A percentile compares a stretch with the other conserved stretches of the same genome.
Conservation (phyloP, 2,888 invertebrate species). For the Hymenopus coronatus region DNA sequence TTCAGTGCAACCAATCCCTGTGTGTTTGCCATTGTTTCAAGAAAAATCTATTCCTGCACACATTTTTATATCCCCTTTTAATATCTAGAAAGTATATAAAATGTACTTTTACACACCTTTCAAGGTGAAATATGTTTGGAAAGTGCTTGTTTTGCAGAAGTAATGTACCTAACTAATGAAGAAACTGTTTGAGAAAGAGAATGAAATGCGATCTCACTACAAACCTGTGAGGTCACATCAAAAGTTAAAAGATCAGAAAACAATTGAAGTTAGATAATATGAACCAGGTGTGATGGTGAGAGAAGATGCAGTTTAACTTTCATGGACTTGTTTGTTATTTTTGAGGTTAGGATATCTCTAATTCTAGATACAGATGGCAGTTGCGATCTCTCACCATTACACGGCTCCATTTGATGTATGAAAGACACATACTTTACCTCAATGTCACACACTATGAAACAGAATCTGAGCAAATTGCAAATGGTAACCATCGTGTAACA, state of each 20-base stretch:
- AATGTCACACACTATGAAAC: background rate
- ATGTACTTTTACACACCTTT: background rate
- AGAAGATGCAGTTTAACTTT: background rate
- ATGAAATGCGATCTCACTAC: background rate
- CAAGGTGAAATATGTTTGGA: background rate
- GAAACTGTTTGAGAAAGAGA: background rate
- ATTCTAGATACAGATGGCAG: background rate
- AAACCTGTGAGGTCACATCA: background rate
- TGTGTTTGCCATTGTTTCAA: background rate
- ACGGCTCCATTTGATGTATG: background rate
- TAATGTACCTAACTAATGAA: background rate
- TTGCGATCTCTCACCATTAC: background rate
- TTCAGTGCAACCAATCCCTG: background rate
- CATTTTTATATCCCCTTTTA: background rate
- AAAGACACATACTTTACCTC: background rate
- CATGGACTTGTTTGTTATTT: background rate
- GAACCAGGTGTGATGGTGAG: background rate
- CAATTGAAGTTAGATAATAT: background rate
- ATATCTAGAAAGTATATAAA: background rate
- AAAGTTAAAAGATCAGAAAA: background rate
- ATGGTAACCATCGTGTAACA: background rate
- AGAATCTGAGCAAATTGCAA: background rate
- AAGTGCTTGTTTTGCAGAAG: background rate
- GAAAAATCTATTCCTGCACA: background rate
- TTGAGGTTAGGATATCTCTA: background rate